phyloP scores from a whole-genome alignment of 2,113 vertebrate genomes.

The Mirza zaza region DNA sequence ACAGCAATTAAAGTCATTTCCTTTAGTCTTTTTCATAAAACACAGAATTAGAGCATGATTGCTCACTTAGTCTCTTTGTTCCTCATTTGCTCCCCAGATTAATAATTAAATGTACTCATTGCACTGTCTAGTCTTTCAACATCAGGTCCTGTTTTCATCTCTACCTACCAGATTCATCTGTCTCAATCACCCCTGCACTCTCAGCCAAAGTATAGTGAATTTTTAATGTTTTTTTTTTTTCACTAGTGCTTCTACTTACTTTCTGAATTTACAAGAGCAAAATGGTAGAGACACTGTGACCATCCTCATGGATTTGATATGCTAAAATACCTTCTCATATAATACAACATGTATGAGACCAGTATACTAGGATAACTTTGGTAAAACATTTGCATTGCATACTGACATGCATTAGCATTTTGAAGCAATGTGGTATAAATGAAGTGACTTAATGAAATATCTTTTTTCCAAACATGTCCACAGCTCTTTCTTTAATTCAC shows the following conservation, averaged over 20 bases:
- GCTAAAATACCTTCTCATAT: background rate
- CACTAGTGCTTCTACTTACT: background rate
- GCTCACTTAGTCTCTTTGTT: background rate
- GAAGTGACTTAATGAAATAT: background rate
- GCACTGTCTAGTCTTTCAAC: background rate
- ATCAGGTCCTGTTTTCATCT: background rate
- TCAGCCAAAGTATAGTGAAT: background rate
- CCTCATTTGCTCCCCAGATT: background rate
- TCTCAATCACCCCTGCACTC: background rate
- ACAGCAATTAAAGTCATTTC: background rate
- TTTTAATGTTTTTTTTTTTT: background rate
- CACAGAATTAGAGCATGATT: background rate
- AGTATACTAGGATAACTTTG: background rate
- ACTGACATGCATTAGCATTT: background rate
- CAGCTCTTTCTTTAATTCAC: background rate
- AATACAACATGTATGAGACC: background rate
- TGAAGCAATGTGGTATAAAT: background rate
- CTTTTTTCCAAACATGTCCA: background rate
- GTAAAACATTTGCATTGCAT: background rate
- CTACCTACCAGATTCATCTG: background rate
- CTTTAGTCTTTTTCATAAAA: background rate
- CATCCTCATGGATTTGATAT: background rate
- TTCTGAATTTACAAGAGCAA: background rate
- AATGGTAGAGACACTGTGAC: background rate
- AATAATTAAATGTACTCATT: background rate